These are phyloP conservation scores for Chironomus striatipennis DNA, from an alignment of 1,140 invertebrate genomes.

Conservation along the genomic window DNA sequence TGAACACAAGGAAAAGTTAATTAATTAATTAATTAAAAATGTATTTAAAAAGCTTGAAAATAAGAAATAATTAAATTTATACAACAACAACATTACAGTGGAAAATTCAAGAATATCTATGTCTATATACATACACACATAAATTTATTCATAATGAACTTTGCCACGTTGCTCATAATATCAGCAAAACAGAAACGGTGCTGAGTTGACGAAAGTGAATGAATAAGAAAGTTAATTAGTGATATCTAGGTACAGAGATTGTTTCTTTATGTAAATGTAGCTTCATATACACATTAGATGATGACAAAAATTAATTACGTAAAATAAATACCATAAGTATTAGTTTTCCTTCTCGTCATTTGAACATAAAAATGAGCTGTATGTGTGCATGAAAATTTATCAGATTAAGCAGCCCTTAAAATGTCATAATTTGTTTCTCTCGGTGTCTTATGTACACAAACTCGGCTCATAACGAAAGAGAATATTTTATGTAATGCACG, in stretches of 20 bases:
- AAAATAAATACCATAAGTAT: neutral
- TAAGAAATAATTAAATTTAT: constrained; percentile 20
- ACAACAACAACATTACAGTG: neutral
- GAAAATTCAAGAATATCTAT: neutral
- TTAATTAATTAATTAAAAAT: constrained; percentile 23
- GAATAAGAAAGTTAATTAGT: constrained; percentile 12
- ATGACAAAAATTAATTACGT: constrained; percentile 1
- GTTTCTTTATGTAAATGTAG: neutral
- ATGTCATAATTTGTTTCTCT: neutral
- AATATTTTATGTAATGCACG: no score
- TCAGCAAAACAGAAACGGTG: neutral
- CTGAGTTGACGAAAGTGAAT: neutral
- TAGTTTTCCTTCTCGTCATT: neutral
- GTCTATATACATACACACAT: neutral
- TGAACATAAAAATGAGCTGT: neutral
- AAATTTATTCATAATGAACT: neutral
- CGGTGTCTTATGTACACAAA: neutral
- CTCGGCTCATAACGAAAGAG: no score
- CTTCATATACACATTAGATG: neutral
- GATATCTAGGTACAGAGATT: neutral
- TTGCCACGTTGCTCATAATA: neutral
- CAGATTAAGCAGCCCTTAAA: neutral
- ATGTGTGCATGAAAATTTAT: neutral
- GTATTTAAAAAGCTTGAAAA: neutral
- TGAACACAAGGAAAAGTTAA: constrained; percentile 14